A percentile compares a stretch with the other conserved stretches of the same genome.
Evolutionary conservation across 2,888 invertebrate genomes (phyloP).

Genomic region (Lacanobia oleracea): DNA sequence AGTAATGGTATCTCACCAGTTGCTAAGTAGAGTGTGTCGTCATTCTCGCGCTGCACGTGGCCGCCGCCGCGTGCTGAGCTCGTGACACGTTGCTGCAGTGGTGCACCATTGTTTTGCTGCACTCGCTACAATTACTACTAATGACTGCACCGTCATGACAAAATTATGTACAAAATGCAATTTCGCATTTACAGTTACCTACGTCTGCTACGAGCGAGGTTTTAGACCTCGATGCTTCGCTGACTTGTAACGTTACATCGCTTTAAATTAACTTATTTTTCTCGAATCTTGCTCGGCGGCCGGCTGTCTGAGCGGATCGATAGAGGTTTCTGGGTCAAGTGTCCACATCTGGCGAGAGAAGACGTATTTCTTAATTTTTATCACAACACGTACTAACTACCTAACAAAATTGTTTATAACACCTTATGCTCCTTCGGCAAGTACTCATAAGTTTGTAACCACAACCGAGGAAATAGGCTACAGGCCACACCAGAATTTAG

Average conservation of each 20-base stretch:
- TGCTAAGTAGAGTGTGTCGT: constrained; percentile 81
- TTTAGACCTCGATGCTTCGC: constrained; percentile 67
- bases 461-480: constrained; percentile 54
- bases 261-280: constrained; percentile 67
- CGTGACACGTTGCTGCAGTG: constrained; percentile 68
- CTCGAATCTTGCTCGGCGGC: constrained; percentile 66
- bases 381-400: constrained; percentile 8
- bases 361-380: constrained; percentile 55
- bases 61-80: constrained; percentile 66
- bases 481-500: constrained; percentile 59
- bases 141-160: constrained; percentile 49
- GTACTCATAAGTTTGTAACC: constrained; percentile 35
- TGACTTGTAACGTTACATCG: constrained; percentile 66
- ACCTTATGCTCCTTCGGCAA: constrained; percentile 13
- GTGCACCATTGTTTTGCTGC: constrained; percentile 66
- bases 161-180: constrained; percentile 60
- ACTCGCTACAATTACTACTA: constrained; percentile 47
- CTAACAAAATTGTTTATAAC: constrained; percentile 25
- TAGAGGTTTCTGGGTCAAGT: constrained; percentile 75
- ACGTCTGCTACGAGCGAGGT: constrained; percentile 51
- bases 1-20: constrained; percentile 71
- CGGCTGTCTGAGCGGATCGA: constrained; percentile 67
- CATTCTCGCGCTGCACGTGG: constrained; percentile 75
- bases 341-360: constrained; percentile 63
- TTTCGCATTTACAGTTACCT: constrained; percentile 62